These are phyloP conservation scores for Limnodromus scolopaceus DNA, from an alignment of 2,797 vertebrate species.

Conservation along the genomic window DNA sequence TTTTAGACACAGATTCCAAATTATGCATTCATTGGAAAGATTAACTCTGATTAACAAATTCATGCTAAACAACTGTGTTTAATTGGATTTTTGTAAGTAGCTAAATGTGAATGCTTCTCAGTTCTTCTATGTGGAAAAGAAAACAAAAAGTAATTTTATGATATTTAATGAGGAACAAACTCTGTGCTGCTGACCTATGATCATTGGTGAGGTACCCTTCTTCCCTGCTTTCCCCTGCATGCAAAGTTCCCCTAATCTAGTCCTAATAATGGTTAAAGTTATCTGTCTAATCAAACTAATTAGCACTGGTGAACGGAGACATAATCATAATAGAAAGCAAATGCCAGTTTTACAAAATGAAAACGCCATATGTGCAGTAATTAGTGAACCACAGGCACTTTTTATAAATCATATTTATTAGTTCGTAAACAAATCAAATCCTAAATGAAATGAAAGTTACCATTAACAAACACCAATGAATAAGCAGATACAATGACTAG, in stretches of 20 bases:
- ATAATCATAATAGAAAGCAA: conserved; percentile 85
- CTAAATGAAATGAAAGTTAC: conserved; percentile 80
- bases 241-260: conserved; percentile 65
- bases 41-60: conserved; percentile 84
- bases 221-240: background rate
- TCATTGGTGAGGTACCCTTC: conserved; percentile 10
- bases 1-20: conserved; percentile 80
- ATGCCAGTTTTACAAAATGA: conserved; percentile 82
- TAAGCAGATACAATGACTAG: conserved; percentile 11
- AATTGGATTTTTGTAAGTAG: conserved; percentile 83
- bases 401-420: conserved; percentile 87
- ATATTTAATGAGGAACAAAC: conserved; percentile 46
- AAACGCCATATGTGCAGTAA: conserved; percentile 85
- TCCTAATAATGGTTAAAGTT: conserved; percentile 77
- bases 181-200: conserved; percentile 48
- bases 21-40: conserved; percentile 82
- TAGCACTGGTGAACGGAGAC: conserved; percentile 82
- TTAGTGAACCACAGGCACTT: conserved; percentile 81
- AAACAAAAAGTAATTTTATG: conserved; percentile 45
- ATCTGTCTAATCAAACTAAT: conserved; percentile 85
- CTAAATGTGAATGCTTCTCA: conserved; percentile 75
- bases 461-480: conserved; percentile 63
- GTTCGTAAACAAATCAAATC: conserved; percentile 85
- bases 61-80: conserved; percentile 82
- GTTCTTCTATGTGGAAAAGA: conserved; percentile 46